Conservation (phyloP, 1,140 invertebrate species). For the Drosophila nigromelanica region DNA sequence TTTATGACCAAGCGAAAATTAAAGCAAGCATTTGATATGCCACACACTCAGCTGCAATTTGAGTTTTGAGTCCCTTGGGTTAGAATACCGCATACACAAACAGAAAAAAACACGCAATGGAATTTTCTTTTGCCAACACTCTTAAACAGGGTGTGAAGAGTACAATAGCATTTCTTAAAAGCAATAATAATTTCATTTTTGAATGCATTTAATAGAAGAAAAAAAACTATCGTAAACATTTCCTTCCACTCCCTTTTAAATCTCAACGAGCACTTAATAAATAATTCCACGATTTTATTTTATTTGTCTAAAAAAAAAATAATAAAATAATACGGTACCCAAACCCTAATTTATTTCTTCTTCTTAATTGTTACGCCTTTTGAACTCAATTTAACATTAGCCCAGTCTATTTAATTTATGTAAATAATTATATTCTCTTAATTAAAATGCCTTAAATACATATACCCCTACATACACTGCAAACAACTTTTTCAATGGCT, state of each 20-base stretch:
- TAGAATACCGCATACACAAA: neutral
- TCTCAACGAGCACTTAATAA: no score
- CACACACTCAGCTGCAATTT: slow-evolving; percentile 60
- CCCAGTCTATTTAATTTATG: slow-evolving; percentile 16
- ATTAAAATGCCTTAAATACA: slow-evolving; percentile 7
- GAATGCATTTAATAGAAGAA: neutral
- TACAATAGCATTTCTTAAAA: no score
- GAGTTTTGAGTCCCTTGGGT: slow-evolving; percentile 35
- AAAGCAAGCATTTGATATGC: slow-evolving; percentile 40
- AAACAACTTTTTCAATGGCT: slow-evolving; percentile 12
- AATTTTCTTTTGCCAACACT: neutral
- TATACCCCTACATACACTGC: neutral
- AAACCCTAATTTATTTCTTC: neutral
- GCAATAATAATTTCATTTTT: neutral
- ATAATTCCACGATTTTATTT: no score
- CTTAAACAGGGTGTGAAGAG: no score
- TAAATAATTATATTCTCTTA: slow-evolving; percentile 24
- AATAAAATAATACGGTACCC: neutral
- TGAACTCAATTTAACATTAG: neutral
- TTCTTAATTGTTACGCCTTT: neutral
- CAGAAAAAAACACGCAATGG: neutral
- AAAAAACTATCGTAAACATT: no score
- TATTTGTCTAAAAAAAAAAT: no score
- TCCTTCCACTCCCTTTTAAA: no score
- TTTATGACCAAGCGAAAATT: slow-evolving; percentile 60